phyloP scores from a whole-genome alignment of 2,113 vertebrate species.

The Atherinomorus stipes region DNA sequence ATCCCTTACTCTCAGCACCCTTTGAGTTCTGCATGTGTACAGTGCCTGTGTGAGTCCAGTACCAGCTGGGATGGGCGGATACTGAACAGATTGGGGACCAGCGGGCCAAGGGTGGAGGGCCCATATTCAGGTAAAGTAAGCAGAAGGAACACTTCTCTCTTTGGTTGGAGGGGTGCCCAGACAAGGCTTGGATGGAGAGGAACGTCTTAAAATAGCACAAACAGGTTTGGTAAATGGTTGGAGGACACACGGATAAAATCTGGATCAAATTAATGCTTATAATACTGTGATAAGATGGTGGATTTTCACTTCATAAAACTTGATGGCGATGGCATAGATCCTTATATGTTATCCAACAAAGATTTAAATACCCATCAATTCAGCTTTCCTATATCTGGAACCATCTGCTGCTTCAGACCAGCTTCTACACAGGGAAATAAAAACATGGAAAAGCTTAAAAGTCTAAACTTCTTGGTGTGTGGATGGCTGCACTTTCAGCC shows the following conservation, averaged over 20 bases:
- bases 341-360: no score
- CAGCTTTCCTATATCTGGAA: no score
- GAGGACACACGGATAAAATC: constrained; percentile 26
- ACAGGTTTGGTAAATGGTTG: constrained; percentile 41
- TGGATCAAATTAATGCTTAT: constrained; percentile 12
- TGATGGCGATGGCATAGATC: no score
- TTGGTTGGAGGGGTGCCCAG: constrained; percentile 59
- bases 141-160: constrained; percentile 56
- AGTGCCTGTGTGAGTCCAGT: constrained; percentile 49
- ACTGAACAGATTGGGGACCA: constrained; percentile 81
- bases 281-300: background rate
- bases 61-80: constrained; percentile 70
- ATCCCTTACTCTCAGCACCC: constrained; percentile 35
- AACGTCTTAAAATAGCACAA: constrained; percentile 71
- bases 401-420: no score
- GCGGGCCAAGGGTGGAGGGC: constrained; percentile 71
- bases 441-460: no score
- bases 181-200: constrained; percentile 41
- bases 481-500: no score
- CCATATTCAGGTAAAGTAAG: constrained; percentile 67
- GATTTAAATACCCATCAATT: no score
- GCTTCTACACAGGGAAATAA: no score
- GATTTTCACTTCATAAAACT: background rate
- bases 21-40: constrained; percentile 39
- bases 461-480: no score